Conservation (phyloP, 1,140 invertebrate genomes). For the Pogonognathellus flavescens region DNA sequence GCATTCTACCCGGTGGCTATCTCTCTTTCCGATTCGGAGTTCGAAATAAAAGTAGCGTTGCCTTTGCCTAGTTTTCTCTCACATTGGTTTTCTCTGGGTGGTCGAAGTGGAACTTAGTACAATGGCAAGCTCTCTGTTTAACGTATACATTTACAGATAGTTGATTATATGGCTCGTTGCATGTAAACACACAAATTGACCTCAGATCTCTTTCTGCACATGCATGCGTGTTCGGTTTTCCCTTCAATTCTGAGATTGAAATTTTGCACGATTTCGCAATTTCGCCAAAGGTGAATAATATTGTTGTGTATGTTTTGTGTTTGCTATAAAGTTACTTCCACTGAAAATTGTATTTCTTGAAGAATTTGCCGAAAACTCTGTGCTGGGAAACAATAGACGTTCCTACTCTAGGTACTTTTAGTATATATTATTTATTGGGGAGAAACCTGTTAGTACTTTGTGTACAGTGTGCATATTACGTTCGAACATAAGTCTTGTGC, state of each 20-base stretch:
- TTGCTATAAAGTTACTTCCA: too few species aligned
- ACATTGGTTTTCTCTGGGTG: background rate
- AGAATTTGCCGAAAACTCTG: too few species aligned
- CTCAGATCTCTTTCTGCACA: slow-evolving; percentile 13
- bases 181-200: slow-evolving; percentile 49
- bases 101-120: background rate
- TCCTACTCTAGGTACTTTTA: too few species aligned
- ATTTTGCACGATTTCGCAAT: slow-evolving; percentile 34
- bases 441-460: too few species aligned
- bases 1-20: slow-evolving; percentile 25
- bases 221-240: background rate
- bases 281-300: too few species aligned
- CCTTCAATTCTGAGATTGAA: background rate
- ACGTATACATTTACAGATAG: background rate
- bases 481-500: too few species aligned
- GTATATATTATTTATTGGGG: too few species aligned
- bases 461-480: too few species aligned
- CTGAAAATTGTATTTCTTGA: too few species aligned
- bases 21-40: slow-evolving; percentile 9
- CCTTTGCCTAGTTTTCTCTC: background rate
- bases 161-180: slow-evolving; percentile 36
- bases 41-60: background rate
- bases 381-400: too few species aligned
- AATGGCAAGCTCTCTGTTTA: background rate
- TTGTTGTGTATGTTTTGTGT: too few species aligned